Conservation (phyloP, 2,113 vertebrate species). For the Corvus hawaiiensis region DNA sequence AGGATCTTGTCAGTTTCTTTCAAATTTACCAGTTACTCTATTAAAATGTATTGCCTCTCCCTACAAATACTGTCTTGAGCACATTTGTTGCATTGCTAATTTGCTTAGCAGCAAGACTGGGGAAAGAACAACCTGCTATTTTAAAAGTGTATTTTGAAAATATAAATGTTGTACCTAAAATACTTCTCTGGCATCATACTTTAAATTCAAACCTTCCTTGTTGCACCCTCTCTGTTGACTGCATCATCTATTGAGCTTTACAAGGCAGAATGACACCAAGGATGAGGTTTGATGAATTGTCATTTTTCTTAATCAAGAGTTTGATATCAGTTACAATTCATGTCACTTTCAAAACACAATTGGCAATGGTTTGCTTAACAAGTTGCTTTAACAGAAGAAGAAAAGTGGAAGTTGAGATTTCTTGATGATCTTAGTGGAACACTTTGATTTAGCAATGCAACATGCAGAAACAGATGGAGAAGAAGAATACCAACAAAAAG, state of each 20-base stretch:
- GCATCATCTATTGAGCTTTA: background rate
- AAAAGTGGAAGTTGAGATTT: background rate
- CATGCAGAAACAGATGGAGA: background rate
- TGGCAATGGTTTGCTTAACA: background rate
- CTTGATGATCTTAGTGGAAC: background rate
- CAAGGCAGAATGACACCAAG: background rate
- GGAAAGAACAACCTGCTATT: background rate
- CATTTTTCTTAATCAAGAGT: background rate
- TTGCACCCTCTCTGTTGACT: background rate
- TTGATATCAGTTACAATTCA: background rate
- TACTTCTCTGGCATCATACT: background rate
- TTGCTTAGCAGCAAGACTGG: background rate
- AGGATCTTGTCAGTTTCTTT: background rate
- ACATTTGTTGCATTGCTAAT: background rate
- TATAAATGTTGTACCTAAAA: background rate
- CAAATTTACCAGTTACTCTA: background rate
- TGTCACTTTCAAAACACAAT: background rate
- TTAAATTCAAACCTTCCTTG: background rate
- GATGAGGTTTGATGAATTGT: background rate
- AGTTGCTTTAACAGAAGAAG: background rate
- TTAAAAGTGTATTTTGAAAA: background rate
- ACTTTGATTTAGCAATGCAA: constrained; percentile 9
- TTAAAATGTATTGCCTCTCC: background rate
- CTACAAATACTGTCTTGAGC: background rate
- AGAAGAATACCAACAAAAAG: background rate